Conservation (phyloP, 2,797 vertebrate genomes). For the Valencia hispanica region DNA sequence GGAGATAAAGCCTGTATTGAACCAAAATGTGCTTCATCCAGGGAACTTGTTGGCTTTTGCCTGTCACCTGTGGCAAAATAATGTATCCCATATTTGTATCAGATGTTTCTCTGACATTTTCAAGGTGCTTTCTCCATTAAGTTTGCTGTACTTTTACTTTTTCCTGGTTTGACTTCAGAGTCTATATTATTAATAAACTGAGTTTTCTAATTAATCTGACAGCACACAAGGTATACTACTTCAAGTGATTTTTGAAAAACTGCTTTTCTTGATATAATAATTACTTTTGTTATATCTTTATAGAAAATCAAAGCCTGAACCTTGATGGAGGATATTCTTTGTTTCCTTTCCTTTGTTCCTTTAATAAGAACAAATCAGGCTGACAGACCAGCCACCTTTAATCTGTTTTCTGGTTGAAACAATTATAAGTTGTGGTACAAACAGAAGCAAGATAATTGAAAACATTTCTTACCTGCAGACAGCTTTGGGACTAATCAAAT, state of each 20-base stretch:
- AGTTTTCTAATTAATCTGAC: not conserved
- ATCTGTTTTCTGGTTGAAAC: constrained; percentile 45
- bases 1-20: not conserved
- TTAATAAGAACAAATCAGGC: constrained; percentile 51
- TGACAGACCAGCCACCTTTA: constrained; percentile 31
- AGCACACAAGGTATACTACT: not conserved
- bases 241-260: not conserved
- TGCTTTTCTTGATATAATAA: not conserved
- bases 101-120: not conserved
- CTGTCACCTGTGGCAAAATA: not conserved
- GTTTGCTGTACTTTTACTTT: not conserved
- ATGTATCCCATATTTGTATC: not conserved
- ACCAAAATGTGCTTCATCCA: too few relatives aligned
- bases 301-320: not conserved
- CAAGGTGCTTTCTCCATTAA: not conserved
- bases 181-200: not conserved
- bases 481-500: constrained; percentile 40
- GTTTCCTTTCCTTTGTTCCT: constrained; percentile 14
- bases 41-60: not conserved
- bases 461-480: constrained; percentile 40
- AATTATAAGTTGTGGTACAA: constrained; percentile 52
- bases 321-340: not conserved
- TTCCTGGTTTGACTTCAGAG: not conserved
- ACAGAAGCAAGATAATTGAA: constrained; percentile 52
- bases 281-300: not conserved